Evolutionary conservation across 2,888 invertebrate genomes (phyloP).

Genomic region (Escarpia spicata): DNA sequence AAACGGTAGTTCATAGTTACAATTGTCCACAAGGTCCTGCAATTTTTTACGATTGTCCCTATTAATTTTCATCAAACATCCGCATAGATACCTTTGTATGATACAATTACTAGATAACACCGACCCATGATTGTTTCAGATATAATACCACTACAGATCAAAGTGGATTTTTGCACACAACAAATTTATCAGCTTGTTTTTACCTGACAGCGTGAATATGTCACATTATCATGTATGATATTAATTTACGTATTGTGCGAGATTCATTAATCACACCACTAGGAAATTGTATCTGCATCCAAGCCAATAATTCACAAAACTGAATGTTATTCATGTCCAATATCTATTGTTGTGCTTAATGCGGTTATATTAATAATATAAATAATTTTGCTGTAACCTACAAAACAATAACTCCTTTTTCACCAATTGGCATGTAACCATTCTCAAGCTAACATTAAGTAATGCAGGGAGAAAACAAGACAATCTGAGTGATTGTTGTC

Average conservation of each 20-base stretch:
- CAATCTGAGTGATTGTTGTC: background rate
- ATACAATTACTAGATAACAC: too few species aligned
- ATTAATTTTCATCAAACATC: too few species aligned
- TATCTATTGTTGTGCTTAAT: background rate
- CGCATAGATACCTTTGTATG: too few species aligned
- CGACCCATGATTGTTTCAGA: background rate
- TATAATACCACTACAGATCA: background rate
- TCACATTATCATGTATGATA: background rate
- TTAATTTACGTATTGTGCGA: background rate
- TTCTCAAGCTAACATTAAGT: background rate
- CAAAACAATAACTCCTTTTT: background rate
- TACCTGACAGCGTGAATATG: background rate
- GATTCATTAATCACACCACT: background rate
- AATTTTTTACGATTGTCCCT: too few species aligned
- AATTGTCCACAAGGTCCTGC: too few species aligned
- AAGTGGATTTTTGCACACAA: background rate
- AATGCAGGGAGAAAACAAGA: background rate
- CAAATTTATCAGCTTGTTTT: background rate
- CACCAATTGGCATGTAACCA: background rate
- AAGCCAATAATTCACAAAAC: background rate
- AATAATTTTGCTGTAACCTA: background rate
- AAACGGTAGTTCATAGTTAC: too few species aligned
- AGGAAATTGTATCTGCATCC: background rate
- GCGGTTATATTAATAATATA: background rate
- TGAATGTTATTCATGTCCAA: background rate